phyloP scores from a whole-genome alignment of 2,113 vertebrate species.

The Pyxicephalus adspersus region DNA sequence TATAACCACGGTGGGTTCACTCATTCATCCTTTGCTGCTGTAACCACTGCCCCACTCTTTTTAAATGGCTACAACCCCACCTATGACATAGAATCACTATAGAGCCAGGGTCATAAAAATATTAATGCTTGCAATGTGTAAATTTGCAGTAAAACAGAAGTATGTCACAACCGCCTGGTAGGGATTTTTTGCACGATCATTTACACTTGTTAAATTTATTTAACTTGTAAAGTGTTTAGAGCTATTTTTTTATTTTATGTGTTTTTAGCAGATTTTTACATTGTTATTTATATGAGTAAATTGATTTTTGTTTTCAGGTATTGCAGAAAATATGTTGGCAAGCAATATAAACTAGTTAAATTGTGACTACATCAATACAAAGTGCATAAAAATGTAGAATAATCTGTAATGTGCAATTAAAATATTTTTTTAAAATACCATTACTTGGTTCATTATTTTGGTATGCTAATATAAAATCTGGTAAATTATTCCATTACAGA shows the following conservation, averaged over 20 bases:
- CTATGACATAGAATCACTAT: not conserved
- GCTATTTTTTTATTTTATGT: conserved; percentile 24
- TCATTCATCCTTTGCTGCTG: conserved; percentile 10
- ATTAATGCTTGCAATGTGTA: not conserved
- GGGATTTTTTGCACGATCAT: not conserved
- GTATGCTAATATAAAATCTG: too few relatives aligned
- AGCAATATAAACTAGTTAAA: conserved; percentile 19
- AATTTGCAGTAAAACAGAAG: not conserved
- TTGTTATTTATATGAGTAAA: conserved; percentile 31
- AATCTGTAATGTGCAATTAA: conserved; percentile 15
- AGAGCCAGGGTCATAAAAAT: conserved; percentile 18
- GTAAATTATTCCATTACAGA: too few relatives aligned
- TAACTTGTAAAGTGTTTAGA: not conserved
- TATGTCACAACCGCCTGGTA: not conserved
- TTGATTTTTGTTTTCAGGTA: conserved; percentile 4
- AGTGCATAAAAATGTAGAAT: not conserved
- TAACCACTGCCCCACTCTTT: conserved; percentile 5
- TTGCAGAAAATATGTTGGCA: not conserved
- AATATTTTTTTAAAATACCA: conserved; percentile 33
- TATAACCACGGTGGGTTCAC: not conserved
- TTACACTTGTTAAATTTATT: not conserved
- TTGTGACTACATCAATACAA: conserved; percentile 22
- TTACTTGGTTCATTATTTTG: not conserved
- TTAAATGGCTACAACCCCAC: not conserved
- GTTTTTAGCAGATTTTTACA: not conserved